A percentile compares a stretch with the other conserved stretches of the same genome.
These are phyloP conservation scores for Heliornis fulica DNA, from an alignment of 2,113 vertebrate genomes.

Conservation along the genomic window DNA sequence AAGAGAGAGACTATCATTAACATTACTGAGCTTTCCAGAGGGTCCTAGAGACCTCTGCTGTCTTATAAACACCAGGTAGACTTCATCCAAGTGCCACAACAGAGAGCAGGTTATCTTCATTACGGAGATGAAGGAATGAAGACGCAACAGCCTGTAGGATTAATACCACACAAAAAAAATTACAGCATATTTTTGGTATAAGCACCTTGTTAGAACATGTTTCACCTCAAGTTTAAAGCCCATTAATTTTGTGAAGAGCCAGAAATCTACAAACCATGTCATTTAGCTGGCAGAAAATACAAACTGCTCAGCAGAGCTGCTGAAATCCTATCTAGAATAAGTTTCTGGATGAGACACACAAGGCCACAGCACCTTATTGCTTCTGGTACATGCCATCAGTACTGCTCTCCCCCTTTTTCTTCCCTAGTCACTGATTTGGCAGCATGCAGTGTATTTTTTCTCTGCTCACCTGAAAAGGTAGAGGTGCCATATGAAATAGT, in stretches of 20 bases:
- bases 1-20: neutral
- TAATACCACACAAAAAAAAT: neutral
- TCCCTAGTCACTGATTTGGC: neutral
- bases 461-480: neutral
- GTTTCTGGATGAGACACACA: neutral
- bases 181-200: neutral
- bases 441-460: neutral
- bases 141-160: neutral
- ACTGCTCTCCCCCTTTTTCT: neutral
- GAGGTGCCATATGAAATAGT: neutral
- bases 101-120: constrained; percentile 29
- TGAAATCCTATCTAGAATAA: neutral
- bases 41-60: neutral
- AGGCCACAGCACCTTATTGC: neutral
- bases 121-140: neutral
- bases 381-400: neutral
- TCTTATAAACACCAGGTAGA: constrained; percentile 5
- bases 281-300: neutral
- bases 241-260: constrained; percentile 4
- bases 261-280: neutral
- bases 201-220: neutral
- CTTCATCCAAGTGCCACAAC: constrained; percentile 14
- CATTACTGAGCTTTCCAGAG: neutral
- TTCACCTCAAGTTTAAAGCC: constrained; percentile 26
- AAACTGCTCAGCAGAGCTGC: neutral